These are phyloP conservation scores for Marmota monax DNA, from an alignment of 2,113 vertebrate species.

Conservation along the genomic window DNA sequence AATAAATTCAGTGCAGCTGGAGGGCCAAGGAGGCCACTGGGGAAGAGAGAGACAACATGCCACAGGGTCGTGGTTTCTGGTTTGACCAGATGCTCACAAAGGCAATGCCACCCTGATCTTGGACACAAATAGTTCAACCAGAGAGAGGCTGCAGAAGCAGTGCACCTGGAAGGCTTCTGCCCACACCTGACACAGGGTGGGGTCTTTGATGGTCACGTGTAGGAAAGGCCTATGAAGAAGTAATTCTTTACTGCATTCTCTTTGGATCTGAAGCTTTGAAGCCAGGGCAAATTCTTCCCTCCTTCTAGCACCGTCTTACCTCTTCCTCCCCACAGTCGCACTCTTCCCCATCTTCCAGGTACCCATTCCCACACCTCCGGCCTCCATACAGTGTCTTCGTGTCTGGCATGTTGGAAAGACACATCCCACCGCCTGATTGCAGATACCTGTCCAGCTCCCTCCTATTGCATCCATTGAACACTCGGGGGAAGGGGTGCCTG, in stretches of 20 bases:
- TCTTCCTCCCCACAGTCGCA: conserved; percentile 98
- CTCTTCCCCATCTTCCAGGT: conserved; percentile 97
- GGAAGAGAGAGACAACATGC: background rate
- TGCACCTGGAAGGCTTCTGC: background rate
- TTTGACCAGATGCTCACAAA: background rate
- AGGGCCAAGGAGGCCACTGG: background rate
- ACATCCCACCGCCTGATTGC: conserved; percentile 97
- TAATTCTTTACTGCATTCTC: background rate
- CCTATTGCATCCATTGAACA: conserved; percentile 95
- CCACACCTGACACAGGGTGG: background rate
- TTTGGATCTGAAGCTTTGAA: too few relatives aligned
- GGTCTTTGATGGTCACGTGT: background rate
- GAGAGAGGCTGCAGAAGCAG: background rate
- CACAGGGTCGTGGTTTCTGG: background rate
- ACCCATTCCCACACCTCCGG: conserved; percentile 96
- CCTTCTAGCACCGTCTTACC: conserved; percentile 81
- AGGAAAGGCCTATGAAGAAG: background rate
- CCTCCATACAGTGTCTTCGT: conserved; percentile 94
- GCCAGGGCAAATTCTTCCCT: background rate
- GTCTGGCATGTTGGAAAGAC: conserved; percentile 97
- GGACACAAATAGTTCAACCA: background rate
- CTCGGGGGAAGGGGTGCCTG: conserved; percentile 96
- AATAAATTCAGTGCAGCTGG: conserved; percentile 38
- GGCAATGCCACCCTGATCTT: background rate
- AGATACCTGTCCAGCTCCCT: conserved; percentile 94